Conservation (phyloP, 1,140 invertebrate species). For the Cyphomyrmex costatus region DNA sequence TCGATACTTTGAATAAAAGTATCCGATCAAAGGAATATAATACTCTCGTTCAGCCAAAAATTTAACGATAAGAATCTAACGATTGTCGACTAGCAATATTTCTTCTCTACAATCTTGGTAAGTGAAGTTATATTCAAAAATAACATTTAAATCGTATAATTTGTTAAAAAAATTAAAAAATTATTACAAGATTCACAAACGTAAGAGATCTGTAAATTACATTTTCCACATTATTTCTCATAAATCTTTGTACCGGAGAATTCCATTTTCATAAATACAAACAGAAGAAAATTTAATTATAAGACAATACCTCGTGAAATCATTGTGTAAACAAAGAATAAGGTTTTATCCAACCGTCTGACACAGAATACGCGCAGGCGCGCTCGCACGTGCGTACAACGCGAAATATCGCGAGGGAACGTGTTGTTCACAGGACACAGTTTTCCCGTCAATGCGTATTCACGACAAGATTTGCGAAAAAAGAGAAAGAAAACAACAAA, state of each 20-base stretch:
- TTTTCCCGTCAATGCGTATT: constrained; percentile 48
- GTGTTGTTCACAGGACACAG: constrained; percentile 22
- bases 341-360: not conserved
- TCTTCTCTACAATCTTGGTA: not conserved
- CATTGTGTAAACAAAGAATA: not conserved
- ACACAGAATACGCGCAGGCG: not conserved
- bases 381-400: not conserved
- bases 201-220: not conserved
- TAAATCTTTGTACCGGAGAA: not conserved
- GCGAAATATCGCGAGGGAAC: not conserved
- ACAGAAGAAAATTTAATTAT: not conserved
- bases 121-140: not conserved
- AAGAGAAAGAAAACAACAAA: not conserved
- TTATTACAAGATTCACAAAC: not conserved
- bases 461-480: constrained; percentile 6
- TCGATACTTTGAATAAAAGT: not conserved
- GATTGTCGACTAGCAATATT: not conserved
- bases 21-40: constrained; percentile 7
- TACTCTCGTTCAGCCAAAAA: not conserved
- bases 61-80: not conserved
- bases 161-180: not conserved
- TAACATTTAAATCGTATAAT: not conserved
- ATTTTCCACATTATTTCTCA: not conserved
- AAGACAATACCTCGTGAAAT: not conserved
- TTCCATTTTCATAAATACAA: not conserved